Conservation (phyloP, 2,888 invertebrate species). For the Hanleya hanleyi region DNA sequence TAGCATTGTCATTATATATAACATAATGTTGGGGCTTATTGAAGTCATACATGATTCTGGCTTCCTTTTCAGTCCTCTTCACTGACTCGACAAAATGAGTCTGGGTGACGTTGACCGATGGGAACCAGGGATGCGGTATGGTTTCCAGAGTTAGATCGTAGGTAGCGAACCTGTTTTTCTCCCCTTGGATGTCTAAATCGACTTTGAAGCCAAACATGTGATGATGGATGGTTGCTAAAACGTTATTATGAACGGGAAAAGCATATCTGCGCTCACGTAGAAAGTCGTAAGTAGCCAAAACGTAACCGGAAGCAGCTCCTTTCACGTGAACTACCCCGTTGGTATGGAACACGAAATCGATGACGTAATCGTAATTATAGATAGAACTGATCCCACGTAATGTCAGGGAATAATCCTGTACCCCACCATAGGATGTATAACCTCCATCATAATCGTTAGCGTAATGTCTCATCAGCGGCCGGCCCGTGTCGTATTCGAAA, state of each 20-base stretch:
- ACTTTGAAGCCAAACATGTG: constrained; percentile 64
- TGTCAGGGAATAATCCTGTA: constrained; percentile 52
- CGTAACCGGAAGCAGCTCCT: constrained; percentile 60
- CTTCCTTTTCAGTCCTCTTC: constrained; percentile 52
- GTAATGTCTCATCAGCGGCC: constrained; percentile 64
- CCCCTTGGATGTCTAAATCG: constrained; percentile 62
- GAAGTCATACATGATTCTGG: constrained; percentile 44
- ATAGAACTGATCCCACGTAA: constrained; percentile 57
- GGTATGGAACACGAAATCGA: constrained; percentile 66
- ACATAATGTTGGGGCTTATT: constrained; percentile 50
- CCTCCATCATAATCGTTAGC: too few species aligned
- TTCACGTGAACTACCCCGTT: constrained; percentile 62
- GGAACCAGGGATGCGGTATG: constrained; percentile 44
- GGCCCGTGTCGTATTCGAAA: constrained; percentile 59
- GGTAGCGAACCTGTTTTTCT: constrained; percentile 55
- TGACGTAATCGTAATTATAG: constrained; percentile 63
- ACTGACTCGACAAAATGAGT: constrained; percentile 39
- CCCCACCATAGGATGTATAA: too few species aligned
- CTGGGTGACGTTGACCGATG: constrained; percentile 38
- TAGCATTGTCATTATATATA: constrained; percentile 48
- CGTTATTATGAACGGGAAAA: constrained; percentile 45
- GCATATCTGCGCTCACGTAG: constrained; percentile 55
- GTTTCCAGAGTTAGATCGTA: constrained; percentile 46
- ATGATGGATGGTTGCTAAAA: constrained; percentile 59
- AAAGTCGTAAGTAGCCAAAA: constrained; percentile 54